Base-by-base conservation (phyloP, 2,888 invertebrate genomes). In the Leptodirus hochenwartii region DNA sequence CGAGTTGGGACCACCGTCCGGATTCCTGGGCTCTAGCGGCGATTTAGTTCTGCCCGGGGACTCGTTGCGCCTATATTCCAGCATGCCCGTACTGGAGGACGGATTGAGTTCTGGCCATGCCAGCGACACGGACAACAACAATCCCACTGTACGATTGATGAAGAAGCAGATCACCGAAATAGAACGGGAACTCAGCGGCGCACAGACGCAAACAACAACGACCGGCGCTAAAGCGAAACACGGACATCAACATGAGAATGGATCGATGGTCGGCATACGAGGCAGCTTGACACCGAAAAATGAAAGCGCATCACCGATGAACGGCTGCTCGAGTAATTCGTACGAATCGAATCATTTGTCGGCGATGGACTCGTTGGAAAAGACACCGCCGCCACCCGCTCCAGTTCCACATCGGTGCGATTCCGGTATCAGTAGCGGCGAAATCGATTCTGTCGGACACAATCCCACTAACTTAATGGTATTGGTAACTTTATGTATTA, bases 31-130 rank as follows among this genome's bases (percentile, higher is more conserved):
- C 40, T 58, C 64, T 30, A 62, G 59, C 15, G 68, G 67, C 26
- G 66, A 63, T 41, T 47, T 69, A 29, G 65, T 67, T 24, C 64
- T 67, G 36, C 67, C 65, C 41, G 65, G 64, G 24, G 70, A 69
- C 49, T 66, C 69, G 45, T 61, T 71, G 22, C 66, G 68, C 52
- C 66, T 69, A 56, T 78, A 66, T 56, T 72, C 71, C 28, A 73
- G 72, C 44, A 80, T 93, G 79, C 93, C 93, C 1, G 77, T 87
- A 10, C 69, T 93, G 25, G 90, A 91, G 51, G 93, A 93, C 54
- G 91, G 90, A 0, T 61, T 93, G 33, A 90, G 90, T 2, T 90
- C 90, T 20, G 90, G 90, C 2, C 90, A 90, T 50, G 85, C 78
- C 2, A 88, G 88, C 37, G 91, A 91, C 49, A 80, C 75, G 0